phyloP scores from a whole-genome alignment of 1,140 invertebrate genomes.

The Drosophila eugracilis region DNA sequence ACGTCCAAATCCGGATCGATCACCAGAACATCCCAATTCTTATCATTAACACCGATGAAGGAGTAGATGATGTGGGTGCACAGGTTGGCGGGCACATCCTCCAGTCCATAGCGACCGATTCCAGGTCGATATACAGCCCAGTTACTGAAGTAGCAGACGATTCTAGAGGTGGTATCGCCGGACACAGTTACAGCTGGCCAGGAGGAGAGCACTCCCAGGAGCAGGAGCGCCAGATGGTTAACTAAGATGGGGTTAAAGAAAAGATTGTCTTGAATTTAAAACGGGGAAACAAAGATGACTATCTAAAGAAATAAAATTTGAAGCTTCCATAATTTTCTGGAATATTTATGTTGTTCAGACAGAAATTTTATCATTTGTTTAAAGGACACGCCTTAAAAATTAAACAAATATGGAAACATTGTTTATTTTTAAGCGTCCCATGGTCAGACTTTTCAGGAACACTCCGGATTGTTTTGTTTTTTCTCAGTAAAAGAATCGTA shows the following conservation, averaged over 20 bases:
- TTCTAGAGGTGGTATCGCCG: slow-evolving; percentile 85
- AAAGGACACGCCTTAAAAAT: background rate
- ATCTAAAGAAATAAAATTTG: too few species aligned
- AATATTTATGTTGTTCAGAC: too few species aligned
- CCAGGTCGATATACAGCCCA: slow-evolving; percentile 96
- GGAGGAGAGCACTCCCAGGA: slow-evolving; percentile 41
- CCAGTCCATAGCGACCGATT: slow-evolving; percentile 91
- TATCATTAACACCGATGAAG: slow-evolving; percentile 94
- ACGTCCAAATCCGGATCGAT: slow-evolving; percentile 93
- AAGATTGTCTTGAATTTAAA: too few species aligned
- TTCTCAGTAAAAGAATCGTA: slow-evolving; percentile 9
- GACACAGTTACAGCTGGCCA: slow-evolving; percentile 21
- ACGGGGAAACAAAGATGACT: too few species aligned
- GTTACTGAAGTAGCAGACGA: slow-evolving; percentile 96
- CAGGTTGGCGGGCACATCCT: slow-evolving; percentile 92
- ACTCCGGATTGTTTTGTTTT: background rate
- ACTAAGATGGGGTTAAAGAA: slow-evolving; percentile 1
- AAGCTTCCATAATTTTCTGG: too few species aligned
- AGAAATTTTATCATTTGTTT: background rate
- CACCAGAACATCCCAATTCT: slow-evolving; percentile 90
- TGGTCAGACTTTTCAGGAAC: background rate
- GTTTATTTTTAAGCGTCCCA: background rate
- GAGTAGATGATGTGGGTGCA: slow-evolving; percentile 96
- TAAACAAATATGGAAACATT: background rate
- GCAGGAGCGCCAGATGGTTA: slow-evolving; percentile 37